Evolutionary conservation across 2,113 vertebrate species (phyloP).

Genomic region (Trematomus loennbergii): DNA sequence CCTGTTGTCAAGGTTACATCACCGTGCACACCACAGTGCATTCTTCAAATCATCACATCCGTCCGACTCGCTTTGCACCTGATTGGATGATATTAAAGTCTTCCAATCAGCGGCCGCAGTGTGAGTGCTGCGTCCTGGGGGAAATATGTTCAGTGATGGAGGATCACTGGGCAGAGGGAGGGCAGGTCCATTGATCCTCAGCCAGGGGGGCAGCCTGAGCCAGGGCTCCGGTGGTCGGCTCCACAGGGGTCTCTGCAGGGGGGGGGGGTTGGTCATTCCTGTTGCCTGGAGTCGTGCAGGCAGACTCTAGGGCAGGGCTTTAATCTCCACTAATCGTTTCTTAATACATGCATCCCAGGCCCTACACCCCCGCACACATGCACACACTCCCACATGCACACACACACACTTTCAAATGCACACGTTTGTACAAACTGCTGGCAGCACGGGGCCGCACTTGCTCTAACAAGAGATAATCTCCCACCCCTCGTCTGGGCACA

Average conservation of each 20-base stretch:
- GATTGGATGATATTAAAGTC: conserved; percentile 58
- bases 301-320: conserved; percentile 80
- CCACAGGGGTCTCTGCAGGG: conserved; percentile 53
- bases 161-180: conserved; percentile 50
- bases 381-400: conserved; percentile 20
- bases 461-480: conserved; percentile 68
- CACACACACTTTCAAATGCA: conserved; percentile 35
- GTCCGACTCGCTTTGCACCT: conserved; percentile 52
- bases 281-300: conserved; percentile 77
- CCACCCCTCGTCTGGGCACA: conserved; percentile 14
- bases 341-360: conserved; percentile 81
- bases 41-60: conserved; percentile 35
- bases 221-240: conserved; percentile 52
- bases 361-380: conserved; percentile 33
- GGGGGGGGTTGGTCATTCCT: conserved; percentile 68
- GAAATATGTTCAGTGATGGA: conserved; percentile 59
- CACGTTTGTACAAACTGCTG: conserved; percentile 48
- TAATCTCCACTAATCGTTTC: conserved; percentile 88
- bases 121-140: conserved; percentile 32
- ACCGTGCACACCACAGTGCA: conserved; percentile 28
- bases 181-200: conserved; percentile 71
- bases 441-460: conserved; percentile 42
- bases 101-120: conserved; percentile 41
- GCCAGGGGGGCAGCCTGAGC: conserved; percentile 38
- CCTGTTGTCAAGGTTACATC: conserved; percentile 34